These are phyloP conservation scores for Syritta pipiens DNA, from an alignment of 2,888 invertebrate species.

Conservation along the genomic window DNA sequence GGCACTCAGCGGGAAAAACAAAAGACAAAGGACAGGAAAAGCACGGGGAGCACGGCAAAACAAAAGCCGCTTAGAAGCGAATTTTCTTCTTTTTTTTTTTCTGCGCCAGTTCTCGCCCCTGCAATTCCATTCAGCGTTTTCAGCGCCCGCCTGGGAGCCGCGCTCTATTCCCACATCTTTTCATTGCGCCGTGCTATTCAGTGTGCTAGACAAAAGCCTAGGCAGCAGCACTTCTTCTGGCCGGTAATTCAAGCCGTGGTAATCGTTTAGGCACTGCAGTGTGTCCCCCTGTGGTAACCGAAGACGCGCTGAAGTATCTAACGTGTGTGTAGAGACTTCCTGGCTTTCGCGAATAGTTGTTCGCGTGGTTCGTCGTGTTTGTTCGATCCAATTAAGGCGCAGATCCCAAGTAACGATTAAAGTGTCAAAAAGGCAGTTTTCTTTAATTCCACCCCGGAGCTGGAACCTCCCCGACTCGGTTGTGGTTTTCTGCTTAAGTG, in stretches of 20 bases:
- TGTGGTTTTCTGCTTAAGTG: constrained; percentile 35
- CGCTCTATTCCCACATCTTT: constrained; percentile 48
- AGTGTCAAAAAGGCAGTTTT: constrained; percentile 44
- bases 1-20: too few relatives aligned
- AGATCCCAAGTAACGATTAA: constrained; percentile 26
- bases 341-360: constrained; percentile 42
- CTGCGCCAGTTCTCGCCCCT: constrained; percentile 45
- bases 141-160: constrained; percentile 12
- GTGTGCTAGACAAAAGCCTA: constrained; percentile 58
- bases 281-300: constrained; percentile 15
- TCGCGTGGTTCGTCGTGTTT: constrained; percentile 1
- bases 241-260: constrained; percentile 51
- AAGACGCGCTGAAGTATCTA: constrained; percentile 36
- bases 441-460: constrained; percentile 3
- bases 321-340: constrained; percentile 43
- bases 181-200: constrained; percentile 56
- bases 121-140: constrained; percentile 46
- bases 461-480: background rate
- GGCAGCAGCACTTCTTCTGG: constrained; percentile 35
- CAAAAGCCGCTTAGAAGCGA: constrained; percentile 23
- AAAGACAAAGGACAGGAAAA: constrained; percentile 58
- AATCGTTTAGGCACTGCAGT: constrained; percentile 25
- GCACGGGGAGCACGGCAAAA: too few relatives aligned
- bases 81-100: too few relatives aligned
- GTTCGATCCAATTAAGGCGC: constrained; percentile 49